Base-by-base conservation (phyloP, 2,797 vertebrate genomes). In the Gadopsis bispinosus region DNA sequence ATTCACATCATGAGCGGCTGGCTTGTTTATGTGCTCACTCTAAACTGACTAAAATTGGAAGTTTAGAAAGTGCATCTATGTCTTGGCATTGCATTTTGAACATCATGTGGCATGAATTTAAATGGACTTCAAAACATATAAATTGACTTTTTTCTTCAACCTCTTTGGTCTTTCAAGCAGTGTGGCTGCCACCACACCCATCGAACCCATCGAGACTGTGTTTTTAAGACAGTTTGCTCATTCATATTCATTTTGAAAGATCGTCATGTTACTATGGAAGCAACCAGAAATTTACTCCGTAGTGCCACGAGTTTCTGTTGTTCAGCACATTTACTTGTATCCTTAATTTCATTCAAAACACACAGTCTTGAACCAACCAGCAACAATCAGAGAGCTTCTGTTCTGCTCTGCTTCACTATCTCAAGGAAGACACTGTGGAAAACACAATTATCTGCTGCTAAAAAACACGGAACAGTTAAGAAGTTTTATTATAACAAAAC, bases 401-500 rank as follows among this genome's bases (percentile, higher is more conserved):
- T 58, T 77, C 55, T 63, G 22, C 37, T 1, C 43, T 62, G 58
- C 50, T 59, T 54, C 60, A 60, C 69, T 63, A 75, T 63, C 37
- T 69, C 48, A 64, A 17, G 14, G 7, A 65, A 50, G 63, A 75
- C 43, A 5, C 12, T 33, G 48, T 31, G 31, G 69, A 31, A 75
- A 63, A 66, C 26, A 60, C 20, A 69, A 47, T 72, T 71, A 82
- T 63, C 22, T 60, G 35, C 5, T n/a, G 29, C 53, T 59, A 39
- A 56, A 68, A 77, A 86, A 71, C 48, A 63, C 55, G 50, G 9
- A 79, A 60, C 35, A 20, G 17, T 69, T 54, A 69, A 45, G 20
- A 59, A 22, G 47, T 83, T 81, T 82, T 54, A 78, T 75, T 59
- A 61, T 43, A 70, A 22, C n/a, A 67, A 43, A 80, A 72, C 5